These are phyloP conservation scores for Platycnemis pennipes DNA, from an alignment of 2,888 invertebrate genomes.

Conservation along the genomic window DNA sequence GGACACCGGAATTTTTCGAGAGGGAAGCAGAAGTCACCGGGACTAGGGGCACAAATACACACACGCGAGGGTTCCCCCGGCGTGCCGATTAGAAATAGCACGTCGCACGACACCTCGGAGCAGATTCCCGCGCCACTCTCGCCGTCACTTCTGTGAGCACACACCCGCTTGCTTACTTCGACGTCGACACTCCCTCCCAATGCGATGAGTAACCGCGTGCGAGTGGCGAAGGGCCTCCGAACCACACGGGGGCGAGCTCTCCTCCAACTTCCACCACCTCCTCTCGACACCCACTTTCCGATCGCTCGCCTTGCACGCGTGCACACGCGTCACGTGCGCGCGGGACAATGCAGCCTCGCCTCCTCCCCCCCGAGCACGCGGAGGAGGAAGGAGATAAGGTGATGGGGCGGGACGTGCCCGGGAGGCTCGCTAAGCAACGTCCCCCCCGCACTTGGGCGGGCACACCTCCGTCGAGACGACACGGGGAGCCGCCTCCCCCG, in stretches of 20 bases:
- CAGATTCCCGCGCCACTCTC: slow-evolving; percentile 45
- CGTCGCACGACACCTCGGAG: slow-evolving; percentile 52
- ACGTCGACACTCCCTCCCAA: not conserved
- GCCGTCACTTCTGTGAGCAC: not conserved
- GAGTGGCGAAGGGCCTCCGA: too few relatives aligned
- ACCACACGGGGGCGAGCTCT: too few relatives aligned
- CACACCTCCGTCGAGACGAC: not conserved
- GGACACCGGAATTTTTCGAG: not conserved
- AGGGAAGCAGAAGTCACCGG: not conserved
- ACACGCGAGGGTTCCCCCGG: not conserved
- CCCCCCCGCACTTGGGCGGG: not conserved
- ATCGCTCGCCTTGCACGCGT: not conserved
- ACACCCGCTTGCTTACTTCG: not conserved
- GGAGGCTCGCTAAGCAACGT: not conserved
- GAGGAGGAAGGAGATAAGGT: not conserved
- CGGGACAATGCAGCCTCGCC: not conserved
- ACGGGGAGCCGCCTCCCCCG: not conserved
- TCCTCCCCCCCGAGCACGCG: not conserved
- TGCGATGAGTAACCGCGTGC: slow-evolving; percentile 39
- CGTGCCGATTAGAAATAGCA: slow-evolving; percentile 66
- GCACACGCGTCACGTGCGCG: not conserved
- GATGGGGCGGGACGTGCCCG: not conserved
- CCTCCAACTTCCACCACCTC: not conserved
- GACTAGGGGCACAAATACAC: not conserved
- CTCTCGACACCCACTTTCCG: too few relatives aligned